phyloP scores from a whole-genome alignment of 1,140 invertebrate genomes.

The Whitmania pigra region DNA sequence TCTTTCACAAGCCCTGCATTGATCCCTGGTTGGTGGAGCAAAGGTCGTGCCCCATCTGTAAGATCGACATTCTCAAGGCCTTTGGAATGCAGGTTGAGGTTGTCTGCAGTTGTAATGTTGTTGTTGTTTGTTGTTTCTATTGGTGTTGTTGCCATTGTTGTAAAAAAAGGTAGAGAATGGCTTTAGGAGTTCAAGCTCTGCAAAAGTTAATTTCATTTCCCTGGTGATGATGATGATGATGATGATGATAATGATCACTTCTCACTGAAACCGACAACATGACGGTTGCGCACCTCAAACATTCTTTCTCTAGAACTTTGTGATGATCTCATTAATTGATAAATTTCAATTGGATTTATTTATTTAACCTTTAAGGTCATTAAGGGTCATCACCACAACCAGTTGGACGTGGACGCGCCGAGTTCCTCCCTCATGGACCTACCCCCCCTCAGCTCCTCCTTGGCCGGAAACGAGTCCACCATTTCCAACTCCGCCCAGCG shows the following conservation, averaged over 20 bases:
- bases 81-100: constrained; percentile 56
- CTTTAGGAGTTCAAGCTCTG: too few relatives aligned
- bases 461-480: neutral
- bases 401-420: neutral
- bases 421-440: constrained; percentile 4
- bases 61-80: constrained; percentile 81
- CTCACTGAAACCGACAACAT: too few relatives aligned
- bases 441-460: neutral
- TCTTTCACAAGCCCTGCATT: constrained; percentile 84
- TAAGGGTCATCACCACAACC: neutral
- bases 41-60: constrained; percentile 88
- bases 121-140: neutral
- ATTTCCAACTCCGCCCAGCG: neutral
- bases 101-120: neutral
- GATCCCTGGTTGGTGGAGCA: constrained; percentile 87
- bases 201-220: neutral
- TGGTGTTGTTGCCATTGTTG: too few relatives aligned
- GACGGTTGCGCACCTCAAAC: neutral
- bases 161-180: too few relatives aligned
- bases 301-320: neutral
- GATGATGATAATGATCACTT: neutral
- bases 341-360: too few relatives aligned
- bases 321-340: too few relatives aligned
- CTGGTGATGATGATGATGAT: neutral
- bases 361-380: neutral